phyloP scores from a whole-genome alignment of 2,888 invertebrate species.

The Prionchulus punctatus region DNA sequence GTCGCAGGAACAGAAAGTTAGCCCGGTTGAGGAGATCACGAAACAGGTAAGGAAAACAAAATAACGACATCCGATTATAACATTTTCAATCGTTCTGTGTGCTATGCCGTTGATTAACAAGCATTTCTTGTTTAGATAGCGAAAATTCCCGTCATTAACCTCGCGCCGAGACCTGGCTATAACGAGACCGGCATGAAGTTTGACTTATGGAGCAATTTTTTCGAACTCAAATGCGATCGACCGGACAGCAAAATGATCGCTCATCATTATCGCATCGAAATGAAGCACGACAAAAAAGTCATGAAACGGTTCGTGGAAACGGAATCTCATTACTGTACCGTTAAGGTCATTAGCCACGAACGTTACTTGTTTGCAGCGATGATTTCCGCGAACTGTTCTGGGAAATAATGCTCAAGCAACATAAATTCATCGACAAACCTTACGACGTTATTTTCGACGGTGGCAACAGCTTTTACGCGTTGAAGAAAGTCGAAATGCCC shows the following conservation, averaged over 20 bases:
- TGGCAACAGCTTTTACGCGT: background rate
- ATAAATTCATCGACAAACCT: background rate
- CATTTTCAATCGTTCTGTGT: too few relatives aligned
- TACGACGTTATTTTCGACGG: background rate
- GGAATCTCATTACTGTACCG: background rate
- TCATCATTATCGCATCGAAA: conserved; percentile 25
- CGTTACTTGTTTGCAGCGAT: background rate
- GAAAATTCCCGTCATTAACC: background rate
- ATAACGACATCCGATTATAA: too few relatives aligned
- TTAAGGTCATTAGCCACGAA: background rate
- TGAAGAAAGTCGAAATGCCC: background rate
- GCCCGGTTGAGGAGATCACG: too few relatives aligned
- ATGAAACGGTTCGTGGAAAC: background rate
- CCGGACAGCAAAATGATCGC: conserved; percentile 17
- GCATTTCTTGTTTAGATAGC: too few relatives aligned
- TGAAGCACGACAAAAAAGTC: conserved; percentile 17
- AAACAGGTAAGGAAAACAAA: too few relatives aligned
- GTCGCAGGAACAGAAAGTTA: too few relatives aligned
- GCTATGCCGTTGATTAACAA: too few relatives aligned
- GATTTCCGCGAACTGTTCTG: background rate
- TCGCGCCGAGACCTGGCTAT: background rate
- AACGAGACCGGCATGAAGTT: background rate
- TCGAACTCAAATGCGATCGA: conserved; percentile 19
- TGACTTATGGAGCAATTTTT: conserved; percentile 18
- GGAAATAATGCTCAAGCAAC: background rate